These are phyloP conservation scores for Parazoanthus atlanticus DNA, from an alignment of 92 coral and sea anemone genomes.

Conservation along the genomic window DNA sequence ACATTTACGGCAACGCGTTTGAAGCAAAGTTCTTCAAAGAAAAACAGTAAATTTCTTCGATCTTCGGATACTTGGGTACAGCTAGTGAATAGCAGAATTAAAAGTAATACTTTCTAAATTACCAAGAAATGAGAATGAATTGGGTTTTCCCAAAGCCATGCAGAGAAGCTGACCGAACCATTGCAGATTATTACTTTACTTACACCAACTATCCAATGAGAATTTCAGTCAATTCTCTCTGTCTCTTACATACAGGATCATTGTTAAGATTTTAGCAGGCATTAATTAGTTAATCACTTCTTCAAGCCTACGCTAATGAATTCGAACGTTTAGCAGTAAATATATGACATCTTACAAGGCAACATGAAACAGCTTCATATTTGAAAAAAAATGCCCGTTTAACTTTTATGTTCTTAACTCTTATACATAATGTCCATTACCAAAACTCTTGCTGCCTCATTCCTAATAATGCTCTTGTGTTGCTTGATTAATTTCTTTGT, in stretches of 20 bases:
- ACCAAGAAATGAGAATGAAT: no score
- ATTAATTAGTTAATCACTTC: conserved; percentile 20
- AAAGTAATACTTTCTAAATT: no score
- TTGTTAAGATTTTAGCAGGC: neutral
- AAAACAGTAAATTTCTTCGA: neutral
- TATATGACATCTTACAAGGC: neutral
- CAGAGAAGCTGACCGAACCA: neutral
- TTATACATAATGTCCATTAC: neutral
- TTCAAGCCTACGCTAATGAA: neutral
- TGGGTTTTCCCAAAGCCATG: neutral
- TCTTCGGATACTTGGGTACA: neutral
- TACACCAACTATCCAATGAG: neutral
- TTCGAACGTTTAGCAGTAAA: neutral
- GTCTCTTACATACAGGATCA: neutral
- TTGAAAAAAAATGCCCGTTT: neutral
- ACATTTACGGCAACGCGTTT: conserved; percentile 9
- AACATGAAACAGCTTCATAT: neutral
- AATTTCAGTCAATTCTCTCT: neutral
- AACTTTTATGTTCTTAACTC: no score
- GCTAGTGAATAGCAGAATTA: neutral
- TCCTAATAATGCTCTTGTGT: neutral
- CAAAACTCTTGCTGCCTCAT: neutral
- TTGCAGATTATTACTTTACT: no score
- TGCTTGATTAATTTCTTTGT: neutral
- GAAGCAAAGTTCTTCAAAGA: neutral